A percentile compares a stretch with the other conserved stretches of the same genome.
These are phyloP conservation scores for Acanthoscelides obtectus DNA, from an alignment of 2,888 invertebrate species.

Conservation along the genomic window DNA sequence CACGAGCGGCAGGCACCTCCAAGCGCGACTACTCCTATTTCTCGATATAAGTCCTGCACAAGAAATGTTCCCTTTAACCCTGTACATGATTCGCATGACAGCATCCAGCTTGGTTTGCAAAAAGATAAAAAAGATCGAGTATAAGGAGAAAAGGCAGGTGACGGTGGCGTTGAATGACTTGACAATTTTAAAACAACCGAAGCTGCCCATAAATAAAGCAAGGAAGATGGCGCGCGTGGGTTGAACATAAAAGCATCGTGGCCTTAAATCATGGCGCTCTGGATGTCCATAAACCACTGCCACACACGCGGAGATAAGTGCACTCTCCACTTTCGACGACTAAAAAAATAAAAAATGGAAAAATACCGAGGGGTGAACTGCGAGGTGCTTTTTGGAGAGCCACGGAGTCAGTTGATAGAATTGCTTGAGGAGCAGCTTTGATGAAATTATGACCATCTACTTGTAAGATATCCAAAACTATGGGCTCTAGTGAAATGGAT, in stretches of 20 bases:
- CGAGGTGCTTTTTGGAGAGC: neutral
- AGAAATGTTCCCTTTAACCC: no score
- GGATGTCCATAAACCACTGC: constrained; percentile 45
- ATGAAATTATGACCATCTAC: no score
- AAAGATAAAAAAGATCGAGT: neutral
- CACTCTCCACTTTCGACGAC: neutral
- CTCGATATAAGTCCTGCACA: no score
- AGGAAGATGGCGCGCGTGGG: constrained; percentile 47
- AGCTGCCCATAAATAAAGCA: constrained; percentile 44
- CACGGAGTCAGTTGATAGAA: neutral
- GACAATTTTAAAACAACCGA: constrained; percentile 45
- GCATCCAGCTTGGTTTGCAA: neutral
- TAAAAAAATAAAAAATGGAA: neutral
- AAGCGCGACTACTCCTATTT: no score
- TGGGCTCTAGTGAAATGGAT: no score
- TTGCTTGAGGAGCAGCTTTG: neutral
- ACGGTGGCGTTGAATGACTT: constrained; percentile 25
- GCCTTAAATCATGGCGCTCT: constrained; percentile 46
- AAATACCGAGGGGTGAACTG: neutral
- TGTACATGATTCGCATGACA: neutral
- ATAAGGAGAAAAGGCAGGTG: constrained; percentile 5
- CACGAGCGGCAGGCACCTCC: no score
- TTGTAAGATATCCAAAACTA: no score
- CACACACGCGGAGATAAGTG: constrained; percentile 36
- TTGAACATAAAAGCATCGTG: constrained; percentile 46